A percentile compares a stretch with the other conserved stretches of the same genome.
Conservation (phyloP, 2,113 vertebrate genomes). For the Hyperopisus bebe region DNA sequence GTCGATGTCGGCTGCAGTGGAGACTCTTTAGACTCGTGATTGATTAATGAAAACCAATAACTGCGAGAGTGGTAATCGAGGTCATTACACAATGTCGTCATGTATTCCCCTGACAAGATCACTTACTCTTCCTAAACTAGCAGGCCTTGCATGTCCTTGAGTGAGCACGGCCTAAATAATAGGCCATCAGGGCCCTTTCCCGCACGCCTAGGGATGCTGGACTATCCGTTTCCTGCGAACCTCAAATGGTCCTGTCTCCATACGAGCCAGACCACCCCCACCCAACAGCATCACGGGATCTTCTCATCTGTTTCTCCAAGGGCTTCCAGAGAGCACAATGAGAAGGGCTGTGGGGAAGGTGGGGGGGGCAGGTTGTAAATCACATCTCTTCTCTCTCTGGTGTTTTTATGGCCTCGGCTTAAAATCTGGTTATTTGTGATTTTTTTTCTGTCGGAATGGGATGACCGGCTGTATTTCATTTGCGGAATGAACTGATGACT, state of each 20-base stretch:
- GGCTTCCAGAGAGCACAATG: neutral
- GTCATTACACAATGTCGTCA: neutral
- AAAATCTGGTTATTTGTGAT: neutral
- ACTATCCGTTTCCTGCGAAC: neutral
- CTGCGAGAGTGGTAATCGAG: neutral
- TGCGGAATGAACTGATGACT: neutral
- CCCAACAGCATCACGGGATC: neutral
- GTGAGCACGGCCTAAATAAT: neutral
- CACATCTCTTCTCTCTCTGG: neutral
- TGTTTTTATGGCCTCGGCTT: slow-evolving; percentile 1
- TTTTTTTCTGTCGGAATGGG: slow-evolving; percentile 1
- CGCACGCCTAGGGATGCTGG: neutral
- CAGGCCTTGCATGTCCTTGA: neutral
- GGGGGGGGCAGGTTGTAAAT: neutral
- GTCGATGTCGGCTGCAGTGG: neutral
- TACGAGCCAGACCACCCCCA: neutral
- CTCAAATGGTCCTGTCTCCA: neutral
- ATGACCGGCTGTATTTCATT: slow-evolving; percentile 9
- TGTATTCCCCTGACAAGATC: neutral
- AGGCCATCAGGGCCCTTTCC: neutral
- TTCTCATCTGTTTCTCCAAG: neutral
- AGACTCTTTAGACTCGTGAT: neutral
- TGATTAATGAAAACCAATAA: slow-evolving; percentile 1
- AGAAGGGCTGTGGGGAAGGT: neutral
- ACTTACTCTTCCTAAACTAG: neutral